These are phyloP conservation scores for Phalacrocorax carbo DNA, from an alignment of 2,113 vertebrate genomes.

Conservation along the genomic window DNA sequence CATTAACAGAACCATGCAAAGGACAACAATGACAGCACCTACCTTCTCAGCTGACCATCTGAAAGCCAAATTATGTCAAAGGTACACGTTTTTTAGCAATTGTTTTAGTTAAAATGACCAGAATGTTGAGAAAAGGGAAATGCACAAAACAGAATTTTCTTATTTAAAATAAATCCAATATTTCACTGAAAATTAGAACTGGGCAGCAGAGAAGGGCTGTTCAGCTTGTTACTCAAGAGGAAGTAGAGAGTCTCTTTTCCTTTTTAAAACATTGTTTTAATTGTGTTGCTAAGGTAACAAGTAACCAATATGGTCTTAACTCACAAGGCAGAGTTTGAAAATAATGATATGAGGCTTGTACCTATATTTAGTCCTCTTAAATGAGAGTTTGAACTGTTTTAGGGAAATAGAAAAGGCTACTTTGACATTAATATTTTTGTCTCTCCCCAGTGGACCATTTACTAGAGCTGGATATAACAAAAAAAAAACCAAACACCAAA, in stretches of 20 bases:
- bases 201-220: background rate
- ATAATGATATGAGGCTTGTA: background rate
- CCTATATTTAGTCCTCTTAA: background rate
- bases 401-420: background rate
- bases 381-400: background rate
- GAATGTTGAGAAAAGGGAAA: background rate
- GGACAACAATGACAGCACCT: background rate
- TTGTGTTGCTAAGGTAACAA: slow-evolving; percentile 14
- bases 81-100: background rate
- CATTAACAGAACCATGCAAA: background rate
- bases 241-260: background rate
- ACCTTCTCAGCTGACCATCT: background rate
- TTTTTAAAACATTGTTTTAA: background rate
- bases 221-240: background rate
- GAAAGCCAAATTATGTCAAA: background rate
- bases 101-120: background rate
- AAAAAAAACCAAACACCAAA: background rate
- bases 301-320: background rate
- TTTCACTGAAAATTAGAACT: background rate
- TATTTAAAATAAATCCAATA: background rate
- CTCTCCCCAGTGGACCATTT: background rate
- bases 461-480: background rate
- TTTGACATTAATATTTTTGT: background rate
- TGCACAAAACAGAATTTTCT: background rate
- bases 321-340: background rate